Base-by-base conservation (phyloP, 2,888 invertebrate genomes). In the Drosophila kanekoi region DNA sequence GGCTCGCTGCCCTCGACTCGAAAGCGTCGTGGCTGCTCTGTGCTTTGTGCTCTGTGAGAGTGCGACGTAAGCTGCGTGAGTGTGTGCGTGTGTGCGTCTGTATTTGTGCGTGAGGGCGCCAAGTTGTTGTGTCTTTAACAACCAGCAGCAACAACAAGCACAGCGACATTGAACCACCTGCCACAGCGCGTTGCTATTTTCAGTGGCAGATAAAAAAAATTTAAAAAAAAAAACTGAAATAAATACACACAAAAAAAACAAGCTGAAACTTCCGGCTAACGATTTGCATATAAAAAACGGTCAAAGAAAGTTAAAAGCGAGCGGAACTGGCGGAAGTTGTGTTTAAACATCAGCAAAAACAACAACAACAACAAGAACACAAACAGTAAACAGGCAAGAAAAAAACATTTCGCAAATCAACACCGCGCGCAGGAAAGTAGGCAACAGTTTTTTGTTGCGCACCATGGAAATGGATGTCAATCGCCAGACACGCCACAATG, bases 401-500 rank as follows among this genome's bases (percentile, higher is more conserved):
- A 44, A 68, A 67, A 72, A 51, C 49, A 66, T 62, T 56, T 51
- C 60, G 51, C 38, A 65, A 64, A 54, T 60, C 54, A 53, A 72
- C 51, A 63, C 60, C 1, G 49, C 53, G 73, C 76, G 72, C 87
- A 60, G 23, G 48, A 67, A 72, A 81, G 79, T 74, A 79, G 89
- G 84, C 83, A 84, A 86, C 84, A 67, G 61, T 72, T 82, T 73
- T 69, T 72, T 62, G 59, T 54, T 67, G 67, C 67, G 54, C 72
- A 73, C 66, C 63, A 89, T 88, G 92, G 92, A 92, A 90, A 92
- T 92, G 91, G 92, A 92, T 87, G 92, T 92, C 71, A 92, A 92
- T 87, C 91, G 91, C 64, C 83, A 83, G 72, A 80, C 73, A 84
- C 87, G 81, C 76, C 87, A 81, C 79, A 86, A 81, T 83, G 90